Conservation (phyloP, 2,888 invertebrate genomes). For the Tetropium fuscum region DNA sequence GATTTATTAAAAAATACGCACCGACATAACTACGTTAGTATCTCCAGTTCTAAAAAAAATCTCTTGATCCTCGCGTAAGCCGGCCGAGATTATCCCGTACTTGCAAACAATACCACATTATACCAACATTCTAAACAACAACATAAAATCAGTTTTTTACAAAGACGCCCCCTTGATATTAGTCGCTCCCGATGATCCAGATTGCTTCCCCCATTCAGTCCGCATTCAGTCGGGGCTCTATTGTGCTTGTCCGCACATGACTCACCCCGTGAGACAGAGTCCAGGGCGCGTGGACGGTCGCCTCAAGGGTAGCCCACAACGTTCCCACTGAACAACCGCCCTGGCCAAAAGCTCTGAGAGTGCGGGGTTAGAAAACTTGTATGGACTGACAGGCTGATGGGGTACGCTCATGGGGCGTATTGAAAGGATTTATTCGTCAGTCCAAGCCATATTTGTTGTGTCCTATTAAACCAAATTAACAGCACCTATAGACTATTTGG, state of each 20-base stretch:
- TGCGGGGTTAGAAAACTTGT: slow-evolving; percentile 32
- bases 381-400: slow-evolving; percentile 22
- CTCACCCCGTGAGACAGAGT: slow-evolving; percentile 44
- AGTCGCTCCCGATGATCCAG: slow-evolving; percentile 31
- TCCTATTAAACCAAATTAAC: no score
- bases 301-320: slow-evolving; percentile 63
- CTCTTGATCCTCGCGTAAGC: background rate
- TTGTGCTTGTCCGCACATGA: slow-evolving; percentile 37
- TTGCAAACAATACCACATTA: slow-evolving; percentile 35
- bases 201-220: slow-evolving; percentile 29
- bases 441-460: no score
- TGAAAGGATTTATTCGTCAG: no score
- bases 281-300: slow-evolving; percentile 57
- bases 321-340: slow-evolving; percentile 66
- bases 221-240: slow-evolving; percentile 17
- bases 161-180: slow-evolving; percentile 39
- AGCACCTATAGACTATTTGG: no score
- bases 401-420: slow-evolving; percentile 18
- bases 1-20: no score
- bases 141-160: slow-evolving; percentile 47
- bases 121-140: slow-evolving; percentile 35
- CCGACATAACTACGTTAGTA: no score
- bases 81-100: slow-evolving; percentile 4
- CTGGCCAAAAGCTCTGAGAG: slow-evolving; percentile 58
- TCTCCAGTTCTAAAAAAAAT: no score